These are phyloP conservation scores for Anoplopoma fimbria DNA, from an alignment of 2,113 vertebrate species.

Conservation along the genomic window DNA sequence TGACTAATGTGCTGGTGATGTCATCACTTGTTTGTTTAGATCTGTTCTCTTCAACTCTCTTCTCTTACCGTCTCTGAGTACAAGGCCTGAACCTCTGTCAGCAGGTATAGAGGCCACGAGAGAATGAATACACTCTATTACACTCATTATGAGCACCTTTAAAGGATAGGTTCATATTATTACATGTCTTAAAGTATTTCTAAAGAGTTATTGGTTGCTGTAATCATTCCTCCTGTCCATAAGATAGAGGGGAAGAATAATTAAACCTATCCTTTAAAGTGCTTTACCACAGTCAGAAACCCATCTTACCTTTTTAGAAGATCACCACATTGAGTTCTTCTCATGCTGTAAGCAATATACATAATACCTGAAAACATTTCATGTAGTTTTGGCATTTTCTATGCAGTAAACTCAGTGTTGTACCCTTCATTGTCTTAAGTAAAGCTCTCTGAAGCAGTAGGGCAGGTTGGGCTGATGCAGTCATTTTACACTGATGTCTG, in stretches of 20 bases:
- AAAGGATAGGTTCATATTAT: constrained; percentile 17
- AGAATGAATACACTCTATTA: not conserved
- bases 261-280: constrained; percentile 1
- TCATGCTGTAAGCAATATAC: constrained; percentile 78
- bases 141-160: constrained; percentile 27
- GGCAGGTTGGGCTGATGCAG: constrained; percentile 53
- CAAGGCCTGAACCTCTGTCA: constrained; percentile 5
- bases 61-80: not conserved
- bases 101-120: not conserved
- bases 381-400: constrained; percentile 72
- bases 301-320: not conserved
- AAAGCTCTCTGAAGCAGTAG: constrained; percentile 40
- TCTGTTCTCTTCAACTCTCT: not conserved
- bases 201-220: not conserved
- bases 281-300: not conserved
- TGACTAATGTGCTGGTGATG: constrained; percentile 4
- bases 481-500: constrained; percentile 52
- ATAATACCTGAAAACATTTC: constrained; percentile 58
- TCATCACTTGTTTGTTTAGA: not conserved
- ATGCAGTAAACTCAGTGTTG: constrained; percentile 82
- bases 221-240: constrained; percentile 7
- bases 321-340: constrained; percentile 22
- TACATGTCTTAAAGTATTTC: not conserved
- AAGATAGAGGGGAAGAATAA: not conserved
- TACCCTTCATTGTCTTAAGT: constrained; percentile 60